Evolutionary conservation across 2,113 vertebrate genomes (phyloP).

Genomic region (Empidonax alnorum): DNA sequence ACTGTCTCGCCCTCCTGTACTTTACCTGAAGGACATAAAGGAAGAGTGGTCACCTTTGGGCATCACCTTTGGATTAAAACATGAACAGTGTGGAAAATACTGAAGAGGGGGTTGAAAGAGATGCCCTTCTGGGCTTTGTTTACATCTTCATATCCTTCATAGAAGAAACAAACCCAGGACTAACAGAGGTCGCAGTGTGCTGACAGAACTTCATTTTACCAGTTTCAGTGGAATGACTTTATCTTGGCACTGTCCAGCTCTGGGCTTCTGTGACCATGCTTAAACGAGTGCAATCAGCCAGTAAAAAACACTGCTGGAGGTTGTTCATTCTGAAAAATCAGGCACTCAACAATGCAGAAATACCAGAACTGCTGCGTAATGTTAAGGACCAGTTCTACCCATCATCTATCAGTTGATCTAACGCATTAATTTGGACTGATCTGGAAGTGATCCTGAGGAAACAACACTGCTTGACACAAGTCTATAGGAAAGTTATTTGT

Average conservation of each 20-base stretch:
- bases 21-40: constrained; percentile 66
- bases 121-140: background rate
- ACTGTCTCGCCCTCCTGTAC: constrained; percentile 81
- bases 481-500: background rate
- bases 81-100: background rate
- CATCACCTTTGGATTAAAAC: background rate
- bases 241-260: background rate
- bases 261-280: background rate
- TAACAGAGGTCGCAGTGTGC: background rate
- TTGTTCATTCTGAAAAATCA: background rate
- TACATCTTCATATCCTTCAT: background rate
- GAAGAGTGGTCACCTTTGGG: background rate
- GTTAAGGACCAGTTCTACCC: background rate
- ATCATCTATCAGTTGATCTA: background rate
- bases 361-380: background rate
- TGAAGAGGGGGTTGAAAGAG: background rate
- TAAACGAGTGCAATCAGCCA: background rate
- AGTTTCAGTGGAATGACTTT: background rate
- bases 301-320: background rate
- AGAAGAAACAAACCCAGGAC: background rate
- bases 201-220: background rate
- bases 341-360: background rate
- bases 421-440: background rate
- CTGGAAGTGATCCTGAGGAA: background rate
- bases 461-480: background rate